Base-by-base conservation (phyloP, 2,113 vertebrate genomes). In the Chitala chitala region DNA sequence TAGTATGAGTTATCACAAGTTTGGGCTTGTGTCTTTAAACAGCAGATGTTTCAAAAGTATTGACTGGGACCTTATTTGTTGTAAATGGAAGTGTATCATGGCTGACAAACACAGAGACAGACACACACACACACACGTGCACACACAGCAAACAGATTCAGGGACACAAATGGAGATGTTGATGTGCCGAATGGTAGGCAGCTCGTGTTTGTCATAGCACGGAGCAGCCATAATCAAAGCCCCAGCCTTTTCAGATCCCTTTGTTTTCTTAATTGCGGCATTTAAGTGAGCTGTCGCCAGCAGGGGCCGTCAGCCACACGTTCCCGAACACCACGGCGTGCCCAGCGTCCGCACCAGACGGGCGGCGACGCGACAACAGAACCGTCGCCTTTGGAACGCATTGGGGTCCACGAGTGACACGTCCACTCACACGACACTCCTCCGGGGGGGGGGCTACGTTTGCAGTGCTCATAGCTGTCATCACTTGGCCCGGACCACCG, bases 401-500 rank as follows among this genome's bases (percentile, higher is more conserved):
- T 86, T 81, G 80, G 74, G 80, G 76, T 84, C 81, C 63, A 58
- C 73, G 51, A 81, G 80, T 75, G 76, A 78, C 80, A 76, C 78
- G 63, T 78, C 77, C 80, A 78, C 81, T 84, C 76, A 58, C 80
- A 87, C 56, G 81, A 82, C 82, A 87, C 76, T 82, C 86, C 84
- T 80, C 85, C n/a, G n/a, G n/a, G n/a, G 82, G 78, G 79, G 87
- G 81, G 86, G 78, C 40, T 54, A 46, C 12, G 40, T 61, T 82
- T 71, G 77, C 54, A 33, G 15, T 24, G 70, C 82, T 88, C 84
- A 88, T 88, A 87, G 85, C 80, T 75, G 79, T 83, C 82, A 77
- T 84, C 79, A 66, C 75, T 76, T 55, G 51, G 38, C 72, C 69
- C 31, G 29, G 44, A 84, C 77, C 86, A 90, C 90, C 88, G 86